These are phyloP conservation scores for Meloidogyne chitwoodi DNA, from an alignment of 1,140 invertebrate genomes.

Conservation along the genomic window DNA sequence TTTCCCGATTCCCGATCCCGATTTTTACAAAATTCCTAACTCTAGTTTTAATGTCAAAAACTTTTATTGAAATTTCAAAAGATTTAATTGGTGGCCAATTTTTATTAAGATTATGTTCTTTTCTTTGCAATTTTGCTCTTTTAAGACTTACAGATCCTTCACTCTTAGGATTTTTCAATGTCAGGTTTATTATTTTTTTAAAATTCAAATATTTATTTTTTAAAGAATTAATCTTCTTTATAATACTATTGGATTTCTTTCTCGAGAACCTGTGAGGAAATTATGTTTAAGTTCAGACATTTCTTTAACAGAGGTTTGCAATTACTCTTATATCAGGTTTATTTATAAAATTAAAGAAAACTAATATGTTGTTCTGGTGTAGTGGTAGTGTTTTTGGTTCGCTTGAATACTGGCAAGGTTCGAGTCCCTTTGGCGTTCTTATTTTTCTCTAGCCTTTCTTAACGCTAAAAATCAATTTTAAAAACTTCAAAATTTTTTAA, in stretches of 20 bases:
- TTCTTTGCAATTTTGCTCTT: constrained; percentile 44
- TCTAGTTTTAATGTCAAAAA: background rate
- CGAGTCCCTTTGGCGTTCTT: too few relatives aligned
- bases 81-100: constrained; percentile 17
- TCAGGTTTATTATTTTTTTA: constrained; percentile 28
- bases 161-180: constrained; percentile 43
- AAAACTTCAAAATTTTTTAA: constrained; percentile 2
- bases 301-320: constrained; percentile 13
- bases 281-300: constrained; percentile 35
- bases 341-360: background rate
- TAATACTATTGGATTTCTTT: constrained; percentile 38
- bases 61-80: background rate
- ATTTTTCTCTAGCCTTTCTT: background rate
- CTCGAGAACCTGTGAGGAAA: constrained; percentile 42
- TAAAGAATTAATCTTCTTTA: constrained; percentile 39
- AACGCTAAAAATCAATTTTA: background rate
- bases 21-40: background rate
- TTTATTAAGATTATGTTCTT: constrained; percentile 31
- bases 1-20: too few relatives aligned
- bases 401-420: too few relatives aligned
- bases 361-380: background rate
- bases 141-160: constrained; percentile 34
- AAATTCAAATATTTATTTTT: background rate
- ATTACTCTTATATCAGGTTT: constrained; percentile 36
- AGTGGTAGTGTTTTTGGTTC: background rate